Percentiles rank a stretch among this genome's conserved stretches.
These are phyloP conservation scores for Akabosia matsudoensis DNA, from an alignment of 1,140 invertebrate species.

Conservation along the genomic window DNA sequence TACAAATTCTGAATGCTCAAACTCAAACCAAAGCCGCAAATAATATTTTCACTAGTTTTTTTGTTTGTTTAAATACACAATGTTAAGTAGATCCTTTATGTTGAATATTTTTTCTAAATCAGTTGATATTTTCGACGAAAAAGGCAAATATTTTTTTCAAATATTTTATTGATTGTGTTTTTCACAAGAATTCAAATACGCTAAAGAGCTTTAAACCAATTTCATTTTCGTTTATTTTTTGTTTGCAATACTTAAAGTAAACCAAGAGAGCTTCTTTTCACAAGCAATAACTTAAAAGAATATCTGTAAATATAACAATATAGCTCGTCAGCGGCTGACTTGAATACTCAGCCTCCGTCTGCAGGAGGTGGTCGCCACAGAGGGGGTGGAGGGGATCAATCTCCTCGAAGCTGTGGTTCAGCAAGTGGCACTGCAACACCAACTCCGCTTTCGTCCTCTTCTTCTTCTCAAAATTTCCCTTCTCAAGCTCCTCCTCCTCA, in stretches of 20 bases:
- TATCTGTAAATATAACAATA: background rate
- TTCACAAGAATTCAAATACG: background rate
- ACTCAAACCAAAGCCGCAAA: conserved; percentile 14
- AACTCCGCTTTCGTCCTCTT: conserved; percentile 53
- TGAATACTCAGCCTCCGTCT: conserved; percentile 12
- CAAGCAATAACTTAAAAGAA: background rate
- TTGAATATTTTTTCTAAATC: background rate
- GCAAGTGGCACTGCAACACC: conserved; percentile 11
- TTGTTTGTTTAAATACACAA: background rate
- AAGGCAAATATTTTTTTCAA: background rate
- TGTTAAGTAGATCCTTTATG: too few relatives aligned
- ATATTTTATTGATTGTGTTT: background rate
- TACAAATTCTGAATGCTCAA: conserved; percentile 10
- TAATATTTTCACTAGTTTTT: background rate
- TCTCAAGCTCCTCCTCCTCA: background rate
- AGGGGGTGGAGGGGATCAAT: conserved; percentile 18
- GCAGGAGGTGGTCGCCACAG: background rate
- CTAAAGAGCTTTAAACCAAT: background rate
- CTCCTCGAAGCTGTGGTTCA: conserved; percentile 13
- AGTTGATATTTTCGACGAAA: too few relatives aligned
- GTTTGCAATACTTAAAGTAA: background rate
- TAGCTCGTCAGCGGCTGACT: conserved; percentile 12
- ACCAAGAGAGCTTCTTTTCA: background rate
- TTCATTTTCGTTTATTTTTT: background rate
- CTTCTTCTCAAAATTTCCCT: conserved; percentile 51